Evolutionary conservation across 2,113 vertebrate species (phyloP).

Genomic region (Protobothrops flavoviridis): DNA sequence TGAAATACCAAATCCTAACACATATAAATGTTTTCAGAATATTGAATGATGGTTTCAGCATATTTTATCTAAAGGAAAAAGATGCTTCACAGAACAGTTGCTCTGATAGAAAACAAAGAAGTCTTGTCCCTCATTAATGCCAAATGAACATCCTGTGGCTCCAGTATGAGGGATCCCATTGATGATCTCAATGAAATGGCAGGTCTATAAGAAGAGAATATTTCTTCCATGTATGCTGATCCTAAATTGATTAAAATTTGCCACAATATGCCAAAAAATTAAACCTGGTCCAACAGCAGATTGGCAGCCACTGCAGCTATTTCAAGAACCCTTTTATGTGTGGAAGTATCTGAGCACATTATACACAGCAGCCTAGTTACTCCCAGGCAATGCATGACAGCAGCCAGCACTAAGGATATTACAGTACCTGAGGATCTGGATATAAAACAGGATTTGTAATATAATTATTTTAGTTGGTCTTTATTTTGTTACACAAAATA

Average conservation of each 20-base stretch:
- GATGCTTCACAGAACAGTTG: neutral
- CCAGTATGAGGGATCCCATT: neutral
- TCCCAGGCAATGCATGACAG: neutral
- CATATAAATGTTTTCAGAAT: neutral
- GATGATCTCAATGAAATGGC: neutral
- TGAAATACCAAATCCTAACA: neutral
- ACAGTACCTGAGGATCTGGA: neutral
- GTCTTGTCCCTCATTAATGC: neutral
- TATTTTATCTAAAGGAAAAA: neutral
- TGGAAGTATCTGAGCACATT: neutral
- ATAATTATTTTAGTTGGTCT: neutral
- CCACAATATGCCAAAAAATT: neutral
- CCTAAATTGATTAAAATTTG: neutral
- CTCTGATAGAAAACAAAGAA: neutral
- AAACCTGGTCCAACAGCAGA: neutral
- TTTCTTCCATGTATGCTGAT: neutral
- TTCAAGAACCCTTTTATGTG: neutral
- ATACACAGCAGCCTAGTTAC: neutral
- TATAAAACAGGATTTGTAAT: neutral
- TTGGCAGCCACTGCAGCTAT: neutral
- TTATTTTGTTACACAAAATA: neutral
- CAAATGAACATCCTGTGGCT: neutral
- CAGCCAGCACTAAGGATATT: neutral
- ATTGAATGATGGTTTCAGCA: neutral
- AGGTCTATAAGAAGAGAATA: neutral